Evolutionary conservation across 2,113 vertebrate species (phyloP).

Genomic region (Dasyornis broadbenti): DNA sequence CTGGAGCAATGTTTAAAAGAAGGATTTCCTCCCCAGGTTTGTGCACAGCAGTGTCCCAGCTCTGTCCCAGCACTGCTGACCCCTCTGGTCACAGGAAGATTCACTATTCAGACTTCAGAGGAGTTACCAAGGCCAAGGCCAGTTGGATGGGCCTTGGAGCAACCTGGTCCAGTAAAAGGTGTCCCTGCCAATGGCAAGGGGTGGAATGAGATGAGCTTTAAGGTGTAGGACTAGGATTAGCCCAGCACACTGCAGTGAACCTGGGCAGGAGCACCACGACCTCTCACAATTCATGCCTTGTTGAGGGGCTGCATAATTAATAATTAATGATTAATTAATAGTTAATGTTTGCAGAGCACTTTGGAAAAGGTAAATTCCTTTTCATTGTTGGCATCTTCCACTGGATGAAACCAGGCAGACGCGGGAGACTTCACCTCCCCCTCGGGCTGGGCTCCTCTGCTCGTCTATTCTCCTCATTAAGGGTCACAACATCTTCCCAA

Average conservation of each 20-base stretch:
- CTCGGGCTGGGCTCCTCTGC: neutral
- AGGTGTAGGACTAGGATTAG: neutral
- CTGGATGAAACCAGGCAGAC: neutral
- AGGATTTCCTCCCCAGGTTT: neutral
- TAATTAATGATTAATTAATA: no score
- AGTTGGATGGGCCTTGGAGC: neutral
- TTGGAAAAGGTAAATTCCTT: neutral
- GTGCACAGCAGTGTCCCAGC: rapidly evolving
- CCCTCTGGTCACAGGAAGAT: neutral
- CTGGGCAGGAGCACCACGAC: rapidly evolving
- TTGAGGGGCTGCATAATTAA: neutral
- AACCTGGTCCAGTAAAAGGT: no score
- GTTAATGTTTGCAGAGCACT: neutral
- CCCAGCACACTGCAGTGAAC: rapidly evolving
- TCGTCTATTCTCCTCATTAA: neutral
- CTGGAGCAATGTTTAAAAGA: neutral
- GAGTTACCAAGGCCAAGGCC: neutral
- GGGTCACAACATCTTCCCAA: constrained; percentile 31
- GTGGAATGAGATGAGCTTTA: neutral
- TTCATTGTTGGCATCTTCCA: neutral
- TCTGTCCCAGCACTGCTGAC: neutral
- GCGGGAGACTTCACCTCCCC: neutral
- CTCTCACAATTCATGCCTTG: rapidly evolving
- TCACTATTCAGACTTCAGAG: neutral
- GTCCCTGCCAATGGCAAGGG: neutral